A percentile compares a stretch with the other conserved stretches of the same genome.
Conservation (phyloP, 2,888 invertebrate species). For the Alviniconcha strummeri region DNA sequence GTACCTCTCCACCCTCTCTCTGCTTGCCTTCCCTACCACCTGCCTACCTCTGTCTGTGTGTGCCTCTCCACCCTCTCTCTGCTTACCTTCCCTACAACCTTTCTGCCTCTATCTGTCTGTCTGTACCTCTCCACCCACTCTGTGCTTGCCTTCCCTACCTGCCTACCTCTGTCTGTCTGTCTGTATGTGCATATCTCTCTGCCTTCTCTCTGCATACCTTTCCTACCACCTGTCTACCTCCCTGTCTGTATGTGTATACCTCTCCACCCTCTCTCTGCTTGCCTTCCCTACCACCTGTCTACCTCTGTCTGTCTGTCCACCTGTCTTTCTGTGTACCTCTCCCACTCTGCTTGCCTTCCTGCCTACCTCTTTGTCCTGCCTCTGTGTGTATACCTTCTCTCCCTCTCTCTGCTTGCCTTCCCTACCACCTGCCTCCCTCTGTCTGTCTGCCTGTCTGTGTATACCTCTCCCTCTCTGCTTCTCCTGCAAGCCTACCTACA, state of each 20-base stretch:
- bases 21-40: no score
- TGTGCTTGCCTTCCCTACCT: no score
- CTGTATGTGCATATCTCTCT: neutral
- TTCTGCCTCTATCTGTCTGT: no score
- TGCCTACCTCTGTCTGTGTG: no score
- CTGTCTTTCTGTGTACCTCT: neutral
- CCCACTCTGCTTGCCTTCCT: neutral
- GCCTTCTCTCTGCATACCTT: neutral
- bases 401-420: neutral
- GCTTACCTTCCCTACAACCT: no score
- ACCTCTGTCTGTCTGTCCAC: neutral
- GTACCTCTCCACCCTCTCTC: no score
- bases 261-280: neutral
- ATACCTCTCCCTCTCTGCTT: neutral
- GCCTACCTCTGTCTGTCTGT: conserved; percentile 10
- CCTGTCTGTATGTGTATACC: neutral
- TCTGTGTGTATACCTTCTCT: neutral
- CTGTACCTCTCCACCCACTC: no score
- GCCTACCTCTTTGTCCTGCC: neutral
- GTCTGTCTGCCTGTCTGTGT: neutral
- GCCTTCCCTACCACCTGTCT: neutral
- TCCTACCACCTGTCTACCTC: neutral
- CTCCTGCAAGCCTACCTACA: no score
- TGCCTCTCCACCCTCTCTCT: no score
- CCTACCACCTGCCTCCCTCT: neutral